phyloP scores from a whole-genome alignment of 2,113 vertebrate genomes.

The Phoxinus phoxinus region DNA sequence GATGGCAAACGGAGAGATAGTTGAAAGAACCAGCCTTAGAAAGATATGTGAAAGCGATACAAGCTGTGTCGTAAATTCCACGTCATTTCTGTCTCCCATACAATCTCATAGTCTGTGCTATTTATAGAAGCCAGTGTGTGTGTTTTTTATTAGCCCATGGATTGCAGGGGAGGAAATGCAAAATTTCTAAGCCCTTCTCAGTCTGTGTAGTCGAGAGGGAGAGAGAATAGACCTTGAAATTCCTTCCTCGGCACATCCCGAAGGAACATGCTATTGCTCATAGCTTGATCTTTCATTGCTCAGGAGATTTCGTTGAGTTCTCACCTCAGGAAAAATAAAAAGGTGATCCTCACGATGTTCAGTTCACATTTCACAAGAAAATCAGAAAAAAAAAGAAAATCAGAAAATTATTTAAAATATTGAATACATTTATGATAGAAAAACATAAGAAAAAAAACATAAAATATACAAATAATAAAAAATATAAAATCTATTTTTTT shows the following conservation, averaged over 20 bases:
- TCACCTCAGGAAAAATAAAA: neutral
- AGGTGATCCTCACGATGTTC: neutral
- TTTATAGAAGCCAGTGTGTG: constrained; percentile 65
- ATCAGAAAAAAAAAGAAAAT: no score
- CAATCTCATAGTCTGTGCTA: constrained; percentile 60
- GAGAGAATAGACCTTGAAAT: constrained; percentile 65
- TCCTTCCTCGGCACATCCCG: neutral
- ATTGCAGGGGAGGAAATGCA: constrained; percentile 56
- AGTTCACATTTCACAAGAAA: neutral
- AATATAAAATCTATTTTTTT: no score
- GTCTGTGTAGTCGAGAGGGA: constrained; percentile 46
- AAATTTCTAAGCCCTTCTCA: constrained; percentile 59
- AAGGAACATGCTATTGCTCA: constrained; percentile 1
- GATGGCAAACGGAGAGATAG: neutral
- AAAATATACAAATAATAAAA: neutral
- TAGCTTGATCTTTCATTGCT: constrained; percentile 4
- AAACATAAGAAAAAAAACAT: neutral
- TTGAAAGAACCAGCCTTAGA: neutral
- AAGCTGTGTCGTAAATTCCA: constrained; percentile 44
- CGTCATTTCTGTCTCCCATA: constrained; percentile 57
- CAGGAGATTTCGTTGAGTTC: neutral
- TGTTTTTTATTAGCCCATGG: constrained; percentile 62
- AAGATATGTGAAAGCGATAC: constrained; percentile 5
- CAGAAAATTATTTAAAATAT: neutral
- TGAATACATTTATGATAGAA: no score